Evolutionary conservation across 1,140 invertebrate genomes (phyloP), one percentile per base, ranked within the genome.

Genomic region (Bombus soroeensis): DNA sequence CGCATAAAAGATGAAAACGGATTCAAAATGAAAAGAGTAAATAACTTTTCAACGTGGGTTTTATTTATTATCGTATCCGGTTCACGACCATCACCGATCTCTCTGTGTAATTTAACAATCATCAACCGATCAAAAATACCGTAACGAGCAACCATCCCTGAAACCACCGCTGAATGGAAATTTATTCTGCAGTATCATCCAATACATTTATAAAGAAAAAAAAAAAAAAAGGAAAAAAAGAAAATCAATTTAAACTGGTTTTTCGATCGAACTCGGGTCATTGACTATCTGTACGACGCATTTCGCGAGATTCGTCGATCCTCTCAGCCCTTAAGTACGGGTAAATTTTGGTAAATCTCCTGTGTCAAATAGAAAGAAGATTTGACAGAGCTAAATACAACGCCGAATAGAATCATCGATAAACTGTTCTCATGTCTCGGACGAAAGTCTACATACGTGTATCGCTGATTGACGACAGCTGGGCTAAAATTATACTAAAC

Each of bases 21-120:
- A 73, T 32, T 32, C 13, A 8, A 3, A 22, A 18, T 28, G 28
- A 41, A 72, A 41, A n/a, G 41, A 9, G 71, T 73, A 73, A 73
- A 73, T 73, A 73, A 73, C 28, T 43, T 28, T 18, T n/a, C 28
- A 73, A 43, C 41, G 15, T n/a, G 41, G 15, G 15, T 47, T 73
- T 73, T 43, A 73, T 73, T 73, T 47, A 47, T 43, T n/a, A 47
- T 22, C 15, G 15, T 15, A 15, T 32, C 28, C n/a, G 6, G 9
- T 41, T 43, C 43, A 22, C 13, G 8, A 22, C 41, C n/a, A 73
- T 73, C 39, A 32, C 71, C 71, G 71, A 43, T 73, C 71, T 73
- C 41, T 32, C 71, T 73, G 71, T 43, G 71, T 73, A 32, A 73
- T 73, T 73, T 73, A 47, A 73, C 71, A 73, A n/a, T 73, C 71